Evolutionary conservation across 2,113 vertebrate genomes (phyloP).

Genomic region (Pampusana beccarii): DNA sequence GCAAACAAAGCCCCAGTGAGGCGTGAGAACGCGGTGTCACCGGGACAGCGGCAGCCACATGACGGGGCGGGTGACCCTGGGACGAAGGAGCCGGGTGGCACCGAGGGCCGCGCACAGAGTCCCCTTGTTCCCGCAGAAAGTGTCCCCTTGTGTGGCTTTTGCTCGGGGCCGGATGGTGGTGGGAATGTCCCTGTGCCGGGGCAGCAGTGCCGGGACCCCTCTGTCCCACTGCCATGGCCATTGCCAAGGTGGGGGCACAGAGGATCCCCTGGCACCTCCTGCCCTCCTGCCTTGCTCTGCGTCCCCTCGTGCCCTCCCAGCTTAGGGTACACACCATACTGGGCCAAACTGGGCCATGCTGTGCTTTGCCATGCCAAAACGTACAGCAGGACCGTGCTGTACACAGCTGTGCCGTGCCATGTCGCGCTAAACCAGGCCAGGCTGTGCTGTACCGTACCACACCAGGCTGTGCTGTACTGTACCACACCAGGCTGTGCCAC

Average conservation of each 20-base stretch:
- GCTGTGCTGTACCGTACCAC: too few species aligned
- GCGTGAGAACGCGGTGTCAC: background rate
- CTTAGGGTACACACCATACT: background rate
- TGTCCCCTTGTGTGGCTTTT: background rate
- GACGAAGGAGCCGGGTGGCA: background rate
- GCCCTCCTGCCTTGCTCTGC: background rate
- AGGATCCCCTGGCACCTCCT: background rate
- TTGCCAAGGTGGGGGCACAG: background rate
- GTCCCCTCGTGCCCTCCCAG: background rate
- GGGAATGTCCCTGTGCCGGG: background rate
- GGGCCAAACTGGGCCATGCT: background rate
- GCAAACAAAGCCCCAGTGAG: constrained; percentile 35
- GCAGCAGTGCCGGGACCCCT: background rate
- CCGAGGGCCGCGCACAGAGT: background rate
- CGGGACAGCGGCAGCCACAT: background rate
- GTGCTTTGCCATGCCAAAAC: background rate
- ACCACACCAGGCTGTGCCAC: background rate
- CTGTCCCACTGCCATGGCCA: background rate
- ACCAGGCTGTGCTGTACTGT: background rate
- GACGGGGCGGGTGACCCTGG: background rate
- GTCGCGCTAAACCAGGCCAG: background rate
- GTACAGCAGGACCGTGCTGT: background rate
- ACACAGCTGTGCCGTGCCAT: background rate
- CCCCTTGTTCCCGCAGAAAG: constrained; percentile 35
- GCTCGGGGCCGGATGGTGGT: background rate